Conservation (phyloP, 1,140 invertebrate genomes). For the Steinernema khuongi region DNA sequence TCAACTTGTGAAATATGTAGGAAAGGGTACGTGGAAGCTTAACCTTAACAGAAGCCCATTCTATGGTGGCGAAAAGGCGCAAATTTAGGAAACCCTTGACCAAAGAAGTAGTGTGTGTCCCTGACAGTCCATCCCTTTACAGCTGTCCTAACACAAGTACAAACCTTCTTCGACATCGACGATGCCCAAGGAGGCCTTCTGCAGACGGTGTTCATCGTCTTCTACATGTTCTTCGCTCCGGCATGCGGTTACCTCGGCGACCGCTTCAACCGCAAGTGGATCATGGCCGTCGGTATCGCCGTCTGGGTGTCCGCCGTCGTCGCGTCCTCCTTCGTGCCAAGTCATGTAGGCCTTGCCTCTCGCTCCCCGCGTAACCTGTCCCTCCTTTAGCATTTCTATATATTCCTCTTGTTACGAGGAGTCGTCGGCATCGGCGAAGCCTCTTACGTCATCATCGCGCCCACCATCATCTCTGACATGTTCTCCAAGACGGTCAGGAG, state of each 20-base stretch:
- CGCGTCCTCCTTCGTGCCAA: conserved; percentile 75
- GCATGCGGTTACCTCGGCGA: conserved; percentile 95
- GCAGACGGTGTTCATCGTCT: conserved; percentile 86
- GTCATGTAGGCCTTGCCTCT: not conserved
- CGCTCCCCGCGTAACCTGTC: not conserved
- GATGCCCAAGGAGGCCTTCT: conserved; percentile 70
- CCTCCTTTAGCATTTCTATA: conserved; percentile 67
- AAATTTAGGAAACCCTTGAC: too few species aligned
- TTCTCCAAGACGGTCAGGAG: conserved; percentile 70
- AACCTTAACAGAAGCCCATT: too few species aligned
- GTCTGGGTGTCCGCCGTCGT: conserved; percentile 89
- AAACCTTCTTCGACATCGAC: conserved; percentile 34
- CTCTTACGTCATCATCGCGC: conserved; percentile 90
- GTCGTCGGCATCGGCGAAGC: conserved; percentile 96
- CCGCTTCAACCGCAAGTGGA: conserved; percentile 76
- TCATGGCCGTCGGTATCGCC: conserved; percentile 84
- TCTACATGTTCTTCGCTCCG: conserved; percentile 74
- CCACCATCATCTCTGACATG: conserved; percentile 95
- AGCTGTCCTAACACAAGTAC: conserved; percentile 39
- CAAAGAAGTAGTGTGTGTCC: too few species aligned
- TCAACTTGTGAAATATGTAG: too few species aligned
- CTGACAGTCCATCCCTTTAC: too few species aligned
- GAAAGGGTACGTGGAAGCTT: too few species aligned
- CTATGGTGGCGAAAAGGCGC: too few species aligned
- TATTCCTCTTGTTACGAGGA: conserved; percentile 79